Conservation (phyloP, 2,797 vertebrate genomes). For the Cryptoprocta ferox region DNA sequence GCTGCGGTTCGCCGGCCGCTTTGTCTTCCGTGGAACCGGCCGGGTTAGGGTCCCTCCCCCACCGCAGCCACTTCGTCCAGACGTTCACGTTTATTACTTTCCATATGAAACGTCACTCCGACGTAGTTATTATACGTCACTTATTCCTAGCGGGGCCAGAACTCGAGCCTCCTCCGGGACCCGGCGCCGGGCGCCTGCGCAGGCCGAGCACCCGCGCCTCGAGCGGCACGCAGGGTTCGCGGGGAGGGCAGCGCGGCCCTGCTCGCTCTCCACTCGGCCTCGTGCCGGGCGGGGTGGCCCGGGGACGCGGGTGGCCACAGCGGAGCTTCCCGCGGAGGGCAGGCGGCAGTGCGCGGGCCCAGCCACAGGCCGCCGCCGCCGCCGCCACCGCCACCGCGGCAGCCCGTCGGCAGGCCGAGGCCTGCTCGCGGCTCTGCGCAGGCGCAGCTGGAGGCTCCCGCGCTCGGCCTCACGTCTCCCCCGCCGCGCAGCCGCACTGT, state of each 20-base stretch:
- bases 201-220: not conserved
- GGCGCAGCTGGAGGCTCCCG: not conserved
- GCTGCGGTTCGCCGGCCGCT: not conserved
- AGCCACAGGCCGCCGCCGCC: not conserved
- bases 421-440: not conserved
- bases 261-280: not conserved
- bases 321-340: not conserved
- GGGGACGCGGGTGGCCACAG: rapidly evolving
- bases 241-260: not conserved
- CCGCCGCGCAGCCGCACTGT: too few relatives aligned
- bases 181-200: too few relatives aligned
- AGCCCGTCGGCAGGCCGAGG: too few relatives aligned
- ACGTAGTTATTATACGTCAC: not conserved
- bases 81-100: not conserved
- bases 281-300: not conserved
- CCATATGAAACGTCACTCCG: not conserved
- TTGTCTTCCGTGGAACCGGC: not conserved
- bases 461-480: rapidly evolving
- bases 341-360: not conserved
- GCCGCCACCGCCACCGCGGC: too few relatives aligned
- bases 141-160: not conserved
- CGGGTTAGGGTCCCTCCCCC: too few relatives aligned
- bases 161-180: too few relatives aligned
- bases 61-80: not conserved
- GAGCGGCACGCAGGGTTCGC: not conserved